Conservation (phyloP, 1,140 invertebrate genomes). For the Leucophenga varia region DNA sequence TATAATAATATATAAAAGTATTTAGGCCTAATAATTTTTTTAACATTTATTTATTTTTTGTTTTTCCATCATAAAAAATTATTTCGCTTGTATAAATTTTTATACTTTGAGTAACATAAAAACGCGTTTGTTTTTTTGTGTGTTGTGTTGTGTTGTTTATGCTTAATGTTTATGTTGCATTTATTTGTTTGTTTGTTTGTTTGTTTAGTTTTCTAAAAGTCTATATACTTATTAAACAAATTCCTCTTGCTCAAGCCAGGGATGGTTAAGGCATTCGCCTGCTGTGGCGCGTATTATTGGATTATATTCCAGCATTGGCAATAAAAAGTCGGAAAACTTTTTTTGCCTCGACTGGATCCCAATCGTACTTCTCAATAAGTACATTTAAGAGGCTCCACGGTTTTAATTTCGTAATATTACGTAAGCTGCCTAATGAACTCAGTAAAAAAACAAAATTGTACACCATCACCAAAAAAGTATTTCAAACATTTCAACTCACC, state of each 20-base stretch:
- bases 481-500: conserved; percentile 27
- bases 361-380: conserved; percentile 93
- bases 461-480: conserved; percentile 63
- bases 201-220: conserved; percentile 1
- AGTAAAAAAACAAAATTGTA: conserved; percentile 59
- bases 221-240: conserved; percentile 32
- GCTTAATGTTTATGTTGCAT: too few relatives aligned
- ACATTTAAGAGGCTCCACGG: conserved; percentile 92
- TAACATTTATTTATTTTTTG: not conserved
- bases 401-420: conserved; percentile 90
- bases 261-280: conserved; percentile 87
- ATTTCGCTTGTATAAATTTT: conserved; percentile 2
- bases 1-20: too few relatives aligned
- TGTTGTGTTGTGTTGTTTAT: too few relatives aligned
- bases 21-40: too few relatives aligned
- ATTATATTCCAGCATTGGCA: conserved; percentile 95
- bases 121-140: not conserved
- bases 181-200: not conserved
- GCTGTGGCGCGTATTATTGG: conserved; percentile 90
- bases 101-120: not conserved
- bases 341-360: conserved; percentile 81
- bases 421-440: conserved; percentile 74
- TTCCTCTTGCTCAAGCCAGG: conserved; percentile 78
- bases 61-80: conserved; percentile 1
- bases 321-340: conserved; percentile 89